Conservation (phyloP, 2,113 vertebrate species). For the Phaethon lepturus region DNA sequence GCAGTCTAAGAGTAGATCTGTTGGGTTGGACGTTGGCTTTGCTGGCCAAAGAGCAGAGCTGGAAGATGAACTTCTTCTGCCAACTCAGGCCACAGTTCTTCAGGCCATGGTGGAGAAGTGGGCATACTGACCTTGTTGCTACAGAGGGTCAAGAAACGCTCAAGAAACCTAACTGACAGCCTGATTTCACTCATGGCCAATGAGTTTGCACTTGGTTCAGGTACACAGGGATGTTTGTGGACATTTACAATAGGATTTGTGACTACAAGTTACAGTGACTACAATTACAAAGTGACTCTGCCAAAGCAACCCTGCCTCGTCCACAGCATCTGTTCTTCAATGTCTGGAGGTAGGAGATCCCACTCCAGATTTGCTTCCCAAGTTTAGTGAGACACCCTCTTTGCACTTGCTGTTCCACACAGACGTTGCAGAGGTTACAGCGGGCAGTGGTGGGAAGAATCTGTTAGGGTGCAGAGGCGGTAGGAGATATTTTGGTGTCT, state of each 20-base stretch:
- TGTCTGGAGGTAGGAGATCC: background rate
- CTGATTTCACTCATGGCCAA: background rate
- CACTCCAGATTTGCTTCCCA: background rate
- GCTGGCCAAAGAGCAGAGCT: background rate
- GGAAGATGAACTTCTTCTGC: background rate
- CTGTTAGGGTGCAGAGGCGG: background rate
- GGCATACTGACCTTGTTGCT: background rate
- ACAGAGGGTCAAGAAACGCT: background rate
- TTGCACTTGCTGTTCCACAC: background rate
- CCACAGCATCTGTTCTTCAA: accelerated
- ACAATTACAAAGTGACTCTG: background rate
- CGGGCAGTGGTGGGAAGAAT: background rate
- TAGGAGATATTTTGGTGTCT: background rate
- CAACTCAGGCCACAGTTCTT: background rate
- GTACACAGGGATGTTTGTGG: background rate
- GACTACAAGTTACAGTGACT: too few relatives aligned
- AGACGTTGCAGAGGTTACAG: background rate
- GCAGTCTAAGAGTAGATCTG: background rate
- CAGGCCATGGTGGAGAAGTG: background rate
- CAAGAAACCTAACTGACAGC: background rate
- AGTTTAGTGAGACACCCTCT: background rate
- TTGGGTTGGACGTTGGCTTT: background rate
- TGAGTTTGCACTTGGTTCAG: background rate
- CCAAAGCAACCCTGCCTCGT: background rate
- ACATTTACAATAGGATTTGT: background rate